A percentile compares a stretch with the other conserved stretches of the same genome.
phyloP scores from a whole-genome alignment of 1,140 invertebrate species.

The Hyles euphorbiae region DNA sequence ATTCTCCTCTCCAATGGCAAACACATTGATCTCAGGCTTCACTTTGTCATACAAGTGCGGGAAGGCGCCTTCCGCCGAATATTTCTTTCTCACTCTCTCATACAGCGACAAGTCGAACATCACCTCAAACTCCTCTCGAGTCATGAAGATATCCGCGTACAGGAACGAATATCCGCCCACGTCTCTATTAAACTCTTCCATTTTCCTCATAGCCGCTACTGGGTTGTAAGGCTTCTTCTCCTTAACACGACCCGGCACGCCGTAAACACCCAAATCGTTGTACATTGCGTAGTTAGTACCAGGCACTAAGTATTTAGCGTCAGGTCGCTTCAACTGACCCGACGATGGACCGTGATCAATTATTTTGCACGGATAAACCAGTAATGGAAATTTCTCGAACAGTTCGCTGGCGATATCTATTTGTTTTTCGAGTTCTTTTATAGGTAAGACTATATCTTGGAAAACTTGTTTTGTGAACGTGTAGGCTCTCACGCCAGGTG shows the following conservation, averaged over 20 bases:
- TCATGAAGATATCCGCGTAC: conserved; percentile 87
- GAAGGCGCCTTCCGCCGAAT: conserved; percentile 82
- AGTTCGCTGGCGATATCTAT: conserved; percentile 81
- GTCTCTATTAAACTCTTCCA: conserved; percentile 76
- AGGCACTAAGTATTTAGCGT: conserved; percentile 79
- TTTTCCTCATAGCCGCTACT: conserved; percentile 66
- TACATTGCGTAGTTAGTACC: conserved; percentile 79
- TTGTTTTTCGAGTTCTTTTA: conserved; percentile 80
- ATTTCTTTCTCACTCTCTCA: conserved; percentile 80
- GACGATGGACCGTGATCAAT: conserved; percentile 83
- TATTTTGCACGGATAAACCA: conserved; percentile 88
- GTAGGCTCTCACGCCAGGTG: conserved; percentile 83
- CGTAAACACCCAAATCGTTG: conserved; percentile 88
- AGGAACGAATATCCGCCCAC: conserved; percentile 83
- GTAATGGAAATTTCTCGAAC: conserved; percentile 86
- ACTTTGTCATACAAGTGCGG: conserved; percentile 91
- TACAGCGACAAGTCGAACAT: conserved; percentile 91
- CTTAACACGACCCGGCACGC: conserved; percentile 80
- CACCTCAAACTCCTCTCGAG: conserved; percentile 85
- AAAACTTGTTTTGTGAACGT: conserved; percentile 90
- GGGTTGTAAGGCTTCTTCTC: conserved; percentile 77
- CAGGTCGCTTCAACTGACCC: conserved; percentile 77
- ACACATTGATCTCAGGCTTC: conserved; percentile 83
- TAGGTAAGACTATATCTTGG: conserved; percentile 89
- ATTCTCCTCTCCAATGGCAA: conserved; percentile 78